Conservation (phyloP, 2,888 invertebrate species). For the Ormyrus pomaceus region DNA sequence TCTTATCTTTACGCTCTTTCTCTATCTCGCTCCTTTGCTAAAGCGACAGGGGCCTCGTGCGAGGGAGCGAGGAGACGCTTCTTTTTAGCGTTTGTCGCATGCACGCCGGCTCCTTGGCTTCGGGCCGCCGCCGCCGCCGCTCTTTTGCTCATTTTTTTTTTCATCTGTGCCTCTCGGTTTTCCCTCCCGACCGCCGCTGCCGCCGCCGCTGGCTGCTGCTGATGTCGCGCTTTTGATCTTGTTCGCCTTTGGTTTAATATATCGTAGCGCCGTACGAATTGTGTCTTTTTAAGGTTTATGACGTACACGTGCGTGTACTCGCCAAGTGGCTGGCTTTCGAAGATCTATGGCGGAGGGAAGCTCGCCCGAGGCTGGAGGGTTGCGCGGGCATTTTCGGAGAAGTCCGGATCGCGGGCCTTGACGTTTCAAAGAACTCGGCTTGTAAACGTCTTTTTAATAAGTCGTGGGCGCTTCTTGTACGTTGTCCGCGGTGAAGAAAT, state of each 20-base stretch:
- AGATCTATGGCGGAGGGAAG: conserved; percentile 15
- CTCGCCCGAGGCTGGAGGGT: neutral
- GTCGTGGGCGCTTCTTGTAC: neutral
- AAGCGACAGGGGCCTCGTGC: neutral
- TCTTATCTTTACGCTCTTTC: conserved; percentile 39
- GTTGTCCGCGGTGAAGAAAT: too few relatives aligned
- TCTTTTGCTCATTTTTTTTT: conserved; percentile 3
- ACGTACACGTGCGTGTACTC: conserved; percentile 29
- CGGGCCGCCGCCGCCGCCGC: neutral
- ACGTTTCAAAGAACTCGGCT: neutral
- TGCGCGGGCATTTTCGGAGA: neutral
- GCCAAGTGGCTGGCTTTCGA: neutral
- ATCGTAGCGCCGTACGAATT: conserved; percentile 43
- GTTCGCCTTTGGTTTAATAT: conserved; percentile 37
- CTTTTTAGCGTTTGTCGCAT: conserved; percentile 38
- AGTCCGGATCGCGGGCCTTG: conserved; percentile 1
- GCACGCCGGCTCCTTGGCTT: conserved; percentile 5
- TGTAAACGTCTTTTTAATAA: neutral
- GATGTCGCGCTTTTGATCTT: conserved; percentile 29
- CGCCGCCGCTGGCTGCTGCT: too few relatives aligned
- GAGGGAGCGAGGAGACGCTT: neutral
- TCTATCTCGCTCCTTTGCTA: conserved; percentile 9
- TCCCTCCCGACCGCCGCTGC: too few relatives aligned
- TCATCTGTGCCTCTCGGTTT: neutral
- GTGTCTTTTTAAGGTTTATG: conserved; percentile 45